Evolutionary conservation across 2,888 invertebrate genomes (phyloP).

Genomic region (Aphidius colemani): DNA sequence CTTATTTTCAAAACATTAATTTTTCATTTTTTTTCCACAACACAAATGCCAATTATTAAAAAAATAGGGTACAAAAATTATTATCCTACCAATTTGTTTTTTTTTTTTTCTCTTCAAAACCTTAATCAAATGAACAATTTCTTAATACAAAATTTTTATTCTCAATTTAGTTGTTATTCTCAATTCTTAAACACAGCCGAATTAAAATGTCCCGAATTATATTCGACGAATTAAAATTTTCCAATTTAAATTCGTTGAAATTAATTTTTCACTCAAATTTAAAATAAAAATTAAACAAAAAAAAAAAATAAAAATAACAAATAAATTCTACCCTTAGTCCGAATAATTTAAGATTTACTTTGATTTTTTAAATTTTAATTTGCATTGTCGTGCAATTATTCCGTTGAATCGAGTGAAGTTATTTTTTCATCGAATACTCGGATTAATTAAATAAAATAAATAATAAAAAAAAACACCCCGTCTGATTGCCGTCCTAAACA

Average conservation of each 20-base stretch:
- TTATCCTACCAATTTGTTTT: slow-evolving; percentile 48
- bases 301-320: not conserved
- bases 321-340: slow-evolving; percentile 38
- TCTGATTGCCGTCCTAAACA: slow-evolving; percentile 28
- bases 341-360: slow-evolving; percentile 21
- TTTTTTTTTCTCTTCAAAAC: slow-evolving; percentile 14
- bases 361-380: slow-evolving; percentile 20
- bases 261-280: slow-evolving; percentile 28
- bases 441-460: slow-evolving; percentile 1
- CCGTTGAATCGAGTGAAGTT: slow-evolving; percentile 26
- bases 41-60: slow-evolving; percentile 50
- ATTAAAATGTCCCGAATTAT: slow-evolving; percentile 57
- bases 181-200: slow-evolving; percentile 55
- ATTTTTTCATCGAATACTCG: slow-evolving; percentile 20
- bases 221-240: slow-evolving; percentile 35
- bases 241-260: slow-evolving; percentile 24
- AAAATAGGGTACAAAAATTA: slow-evolving; percentile 61
- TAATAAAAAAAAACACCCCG: not conserved
- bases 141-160: slow-evolving; percentile 33
- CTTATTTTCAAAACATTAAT: slow-evolving; percentile 33
- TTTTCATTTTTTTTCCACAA: slow-evolving; percentile 26
- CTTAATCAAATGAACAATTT: slow-evolving; percentile 49
- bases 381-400: slow-evolving; percentile 26
- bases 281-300: no score
- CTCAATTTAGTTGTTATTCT: slow-evolving; percentile 31